Evolutionary conservation across 2,888 invertebrate species (phyloP).

Genomic region (Neoascia interrupta): DNA sequence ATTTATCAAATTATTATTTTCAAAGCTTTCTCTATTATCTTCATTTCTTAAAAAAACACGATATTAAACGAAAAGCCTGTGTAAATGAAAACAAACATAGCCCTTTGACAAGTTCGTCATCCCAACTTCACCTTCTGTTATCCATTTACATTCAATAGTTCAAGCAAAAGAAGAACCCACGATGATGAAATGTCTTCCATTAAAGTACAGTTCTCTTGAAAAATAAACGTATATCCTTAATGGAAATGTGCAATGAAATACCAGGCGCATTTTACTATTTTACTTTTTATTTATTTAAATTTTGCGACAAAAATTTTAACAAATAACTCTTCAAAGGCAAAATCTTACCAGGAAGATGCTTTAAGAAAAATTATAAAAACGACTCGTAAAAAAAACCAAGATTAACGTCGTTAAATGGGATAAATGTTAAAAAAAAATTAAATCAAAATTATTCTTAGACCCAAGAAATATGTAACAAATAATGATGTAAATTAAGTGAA

Average conservation of each 20-base stretch:
- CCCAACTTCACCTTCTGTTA: slow-evolving; percentile 13
- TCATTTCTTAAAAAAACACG: background rate
- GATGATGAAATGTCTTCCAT: slow-evolving; percentile 57
- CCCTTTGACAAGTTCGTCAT: slow-evolving; percentile 42
- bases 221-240: slow-evolving; percentile 46
- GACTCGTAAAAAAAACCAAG: slow-evolving; percentile 1
- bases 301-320: background rate
- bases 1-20: slow-evolving; percentile 7
- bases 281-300: slow-evolving; percentile 18
- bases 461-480: slow-evolving; percentile 22
- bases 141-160: background rate
- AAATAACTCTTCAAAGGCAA: background rate
- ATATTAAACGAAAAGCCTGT: slow-evolving; percentile 33
- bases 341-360: background rate
- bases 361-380: slow-evolving; percentile 1
- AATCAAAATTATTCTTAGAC: slow-evolving; percentile 65
- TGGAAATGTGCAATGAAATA: slow-evolving; percentile 66
- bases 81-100: slow-evolving; percentile 2
- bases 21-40: too few relatives aligned
- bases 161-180: background rate
- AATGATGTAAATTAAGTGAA: slow-evolving; percentile 41
- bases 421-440: slow-evolving; percentile 19
- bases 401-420: slow-evolving; percentile 21
- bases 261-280: slow-evolving; percentile 32
- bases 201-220: slow-evolving; percentile 25